These are phyloP conservation scores for Brachionichthys hirsutus DNA, from an alignment of 2,113 vertebrate species.

Conservation along the genomic window DNA sequence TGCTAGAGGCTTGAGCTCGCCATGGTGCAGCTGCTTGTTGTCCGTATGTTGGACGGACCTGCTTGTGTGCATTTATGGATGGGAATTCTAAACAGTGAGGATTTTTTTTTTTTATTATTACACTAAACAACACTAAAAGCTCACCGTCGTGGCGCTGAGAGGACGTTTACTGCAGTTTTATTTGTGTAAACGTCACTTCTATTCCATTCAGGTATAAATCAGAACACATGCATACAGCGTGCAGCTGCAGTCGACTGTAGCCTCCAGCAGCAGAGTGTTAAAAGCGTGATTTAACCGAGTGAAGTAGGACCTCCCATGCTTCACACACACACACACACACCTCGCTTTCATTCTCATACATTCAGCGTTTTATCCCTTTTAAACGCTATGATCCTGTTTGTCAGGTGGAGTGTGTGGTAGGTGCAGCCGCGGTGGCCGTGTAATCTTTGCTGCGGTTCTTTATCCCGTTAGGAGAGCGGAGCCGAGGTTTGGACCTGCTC, in stretches of 20 bases:
- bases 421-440: slow-evolving; percentile 70
- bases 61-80: slow-evolving; percentile 17
- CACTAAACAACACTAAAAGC: slow-evolving; percentile 2
- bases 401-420: slow-evolving; percentile 74
- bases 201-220: slow-evolving; percentile 25
- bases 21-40: slow-evolving; percentile 32
- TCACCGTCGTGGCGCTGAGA: slow-evolving; percentile 18
- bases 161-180: slow-evolving; percentile 48
- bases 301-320: slow-evolving; percentile 37
- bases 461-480: slow-evolving; percentile 71
- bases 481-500: slow-evolving; percentile 66
- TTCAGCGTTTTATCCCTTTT: slow-evolving; percentile 71
- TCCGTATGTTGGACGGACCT: slow-evolving; percentile 9
- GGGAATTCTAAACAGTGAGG: background rate
- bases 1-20: slow-evolving; percentile 23
- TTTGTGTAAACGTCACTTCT: slow-evolving; percentile 54
- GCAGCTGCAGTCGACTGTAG: slow-evolving; percentile 27
- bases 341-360: slow-evolving; percentile 60
- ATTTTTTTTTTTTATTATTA: background rate
- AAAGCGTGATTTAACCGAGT: slow-evolving; percentile 41
- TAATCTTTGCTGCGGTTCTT: slow-evolving; percentile 76
- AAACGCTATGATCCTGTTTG: slow-evolving; percentile 79
- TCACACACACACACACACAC: slow-evolving; percentile 26
- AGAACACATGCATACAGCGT: slow-evolving; percentile 38
- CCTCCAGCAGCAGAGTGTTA: slow-evolving; percentile 49